Evolutionary conservation across 2,113 vertebrate species (phyloP), one percentile per base, ranked within the genome.

Genomic region (Rhagologus leucostigma): DNA sequence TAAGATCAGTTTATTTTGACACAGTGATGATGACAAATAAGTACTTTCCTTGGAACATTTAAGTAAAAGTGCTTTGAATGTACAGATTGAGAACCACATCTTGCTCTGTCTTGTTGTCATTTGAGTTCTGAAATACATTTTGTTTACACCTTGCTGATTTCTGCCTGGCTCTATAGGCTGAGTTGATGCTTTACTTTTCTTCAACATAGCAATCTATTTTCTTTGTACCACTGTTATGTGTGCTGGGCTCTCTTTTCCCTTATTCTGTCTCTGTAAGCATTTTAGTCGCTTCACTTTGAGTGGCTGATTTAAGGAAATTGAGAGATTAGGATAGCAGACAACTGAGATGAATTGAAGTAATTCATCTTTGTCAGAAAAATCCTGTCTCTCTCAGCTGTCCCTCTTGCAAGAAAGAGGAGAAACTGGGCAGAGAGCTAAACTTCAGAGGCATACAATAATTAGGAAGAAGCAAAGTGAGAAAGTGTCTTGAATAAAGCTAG

Each of bases 251-350:
- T 55, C 12, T 69, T 41, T 16, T 26, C 14, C 17, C 17, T 39
- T 76, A 18, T 33, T 89, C 22, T 71, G 20, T 73, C 53, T 77
- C 67, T 73, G 22, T 53, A 83, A 90, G 59, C 37, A 18, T 80
- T 95, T 83, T 42, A 74, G 33, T 69, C 59, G 88, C 3, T 89
- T 83, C 30, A 21, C 37, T 90, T 63, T 50, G 69, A 94, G 84
- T 67, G 33, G 68, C 68, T 90, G 75, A 90, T 88, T 81, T 93
- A 89, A 95, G 91, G 86, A 86, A 95, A 92, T 75, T 63, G 86
- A 86, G 83, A 94, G 80, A 78, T 95, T 92, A 86, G 73, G 30
- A 8, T 6, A 89, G 80, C 15, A 76, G 80, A 91, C 80, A 95
- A 68, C 52, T 67, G 76, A 92, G 89, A 95, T 78, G 83, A 95